Conservation (phyloP, 2,113 vertebrate genomes). For the Cyphomyrus discorhynchus region DNA sequence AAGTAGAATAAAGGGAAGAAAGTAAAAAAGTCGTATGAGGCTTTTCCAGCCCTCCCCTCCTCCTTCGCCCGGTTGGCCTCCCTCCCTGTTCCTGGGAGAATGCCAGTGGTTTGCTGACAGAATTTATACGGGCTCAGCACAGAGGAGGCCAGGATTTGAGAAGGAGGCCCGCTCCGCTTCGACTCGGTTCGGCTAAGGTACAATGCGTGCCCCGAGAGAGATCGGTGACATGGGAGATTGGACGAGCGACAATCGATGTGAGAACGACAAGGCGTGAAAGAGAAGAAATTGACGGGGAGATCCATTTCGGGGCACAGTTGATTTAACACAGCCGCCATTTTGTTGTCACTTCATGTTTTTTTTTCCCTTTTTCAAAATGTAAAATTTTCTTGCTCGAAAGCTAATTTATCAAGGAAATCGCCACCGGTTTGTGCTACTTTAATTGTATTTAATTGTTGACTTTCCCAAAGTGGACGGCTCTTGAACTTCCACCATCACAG, state of each 20-base stretch:
- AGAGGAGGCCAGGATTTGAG: constrained; percentile 67
- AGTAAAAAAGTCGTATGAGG: background rate
- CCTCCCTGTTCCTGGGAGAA: constrained; percentile 51
- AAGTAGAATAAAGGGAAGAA: background rate
- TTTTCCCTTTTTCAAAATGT: constrained; percentile 38
- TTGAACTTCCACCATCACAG: background rate
- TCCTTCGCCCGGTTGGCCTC: constrained; percentile 22
- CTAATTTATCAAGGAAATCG: constrained; percentile 7
- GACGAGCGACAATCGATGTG: constrained; percentile 40
- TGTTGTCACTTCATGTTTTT: constrained; percentile 15
- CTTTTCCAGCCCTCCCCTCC: background rate
- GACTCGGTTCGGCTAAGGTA: constrained; percentile 51
- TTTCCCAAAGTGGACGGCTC: background rate
- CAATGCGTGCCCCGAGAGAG: constrained; percentile 48
- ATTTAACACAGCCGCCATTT: constrained; percentile 22
- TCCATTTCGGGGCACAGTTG: constrained; percentile 18
- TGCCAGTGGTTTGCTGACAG: constrained; percentile 69
- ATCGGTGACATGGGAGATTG: constrained; percentile 40
- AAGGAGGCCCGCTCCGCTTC: constrained; percentile 61
- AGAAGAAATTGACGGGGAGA: constrained; percentile 27
- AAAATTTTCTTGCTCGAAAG: constrained; percentile 1
- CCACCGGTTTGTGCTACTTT: background rate
- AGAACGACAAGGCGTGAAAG: constrained; percentile 34
- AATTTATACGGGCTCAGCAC: constrained; percentile 67
- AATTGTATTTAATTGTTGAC: constrained; percentile 10